These are phyloP conservation scores for Helicolenus hilgendorfi DNA, from an alignment of 2,797 vertebrate species.

Conservation along the genomic window DNA sequence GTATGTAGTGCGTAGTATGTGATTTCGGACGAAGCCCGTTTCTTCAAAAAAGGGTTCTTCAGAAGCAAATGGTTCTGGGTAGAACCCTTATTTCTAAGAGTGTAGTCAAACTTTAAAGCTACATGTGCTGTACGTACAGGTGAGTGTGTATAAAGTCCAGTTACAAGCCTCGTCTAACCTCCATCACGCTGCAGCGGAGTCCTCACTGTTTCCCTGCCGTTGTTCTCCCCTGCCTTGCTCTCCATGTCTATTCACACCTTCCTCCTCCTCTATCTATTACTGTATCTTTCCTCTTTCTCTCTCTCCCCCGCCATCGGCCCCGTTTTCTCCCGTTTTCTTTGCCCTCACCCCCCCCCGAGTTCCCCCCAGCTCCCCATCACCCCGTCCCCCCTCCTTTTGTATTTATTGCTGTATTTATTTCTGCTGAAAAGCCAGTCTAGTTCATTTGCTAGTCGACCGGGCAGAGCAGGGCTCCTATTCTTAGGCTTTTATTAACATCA, in stretches of 20 bases:
- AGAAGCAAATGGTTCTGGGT: fast-evolving
- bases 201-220: background rate
- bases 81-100: background rate
- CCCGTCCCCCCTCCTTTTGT: constrained; percentile 69
- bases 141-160: constrained; percentile 11
- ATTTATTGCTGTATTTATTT: constrained; percentile 90
- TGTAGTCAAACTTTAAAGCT: background rate
- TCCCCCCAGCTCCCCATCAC: constrained; percentile 7
- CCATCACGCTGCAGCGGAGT: background rate
- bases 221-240: background rate
- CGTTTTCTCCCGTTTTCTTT: constrained; percentile 52
- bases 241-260: constrained; percentile 47
- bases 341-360: background rate
- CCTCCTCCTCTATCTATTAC: constrained; percentile 44
- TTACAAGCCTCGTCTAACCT: background rate
- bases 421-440: constrained; percentile 90
- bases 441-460: constrained; percentile 91
- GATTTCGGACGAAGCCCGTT: background rate
- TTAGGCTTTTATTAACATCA: constrained; percentile 94
- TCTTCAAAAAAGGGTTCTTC: too few species aligned
- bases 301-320: constrained; percentile 18
- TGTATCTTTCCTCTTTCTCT: constrained; percentile 42
- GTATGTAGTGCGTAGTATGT: background rate
- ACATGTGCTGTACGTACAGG: background rate
- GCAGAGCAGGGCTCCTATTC: constrained; percentile 88